Conservation (phyloP, 1,140 invertebrate genomes). For the Drosophila saltans region DNA sequence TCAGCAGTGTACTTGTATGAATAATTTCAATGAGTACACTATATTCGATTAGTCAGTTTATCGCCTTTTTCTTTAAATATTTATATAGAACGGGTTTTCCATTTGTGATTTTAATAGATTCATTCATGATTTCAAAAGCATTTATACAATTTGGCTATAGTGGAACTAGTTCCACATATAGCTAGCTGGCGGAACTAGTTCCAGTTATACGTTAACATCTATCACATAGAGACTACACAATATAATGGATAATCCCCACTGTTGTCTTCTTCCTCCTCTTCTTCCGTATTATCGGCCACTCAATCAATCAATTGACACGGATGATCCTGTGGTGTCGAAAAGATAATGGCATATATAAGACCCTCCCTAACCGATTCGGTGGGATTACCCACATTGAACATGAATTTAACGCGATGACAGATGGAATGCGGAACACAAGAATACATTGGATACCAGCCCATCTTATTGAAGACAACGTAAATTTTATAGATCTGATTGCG, state of each 20-base stretch:
- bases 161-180: background rate
- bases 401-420: constrained; percentile 88
- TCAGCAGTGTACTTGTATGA: too few species aligned
- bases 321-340: constrained; percentile 83
- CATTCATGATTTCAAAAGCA: background rate
- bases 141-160: constrained; percentile 8
- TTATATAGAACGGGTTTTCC: background rate
- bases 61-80: too few species aligned
- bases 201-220: constrained; percentile 12
- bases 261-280: background rate
- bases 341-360: constrained; percentile 90
- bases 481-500: constrained; percentile 91
- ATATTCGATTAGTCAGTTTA: too few species aligned
- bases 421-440: constrained; percentile 86
- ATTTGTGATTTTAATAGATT: background rate
- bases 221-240: constrained; percentile 46
- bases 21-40: too few species aligned
- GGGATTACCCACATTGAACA: constrained; percentile 88
- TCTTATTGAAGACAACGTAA: constrained; percentile 91
- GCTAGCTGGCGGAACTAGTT: background rate
- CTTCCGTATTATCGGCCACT: constrained; percentile 5
- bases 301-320: constrained; percentile 64
- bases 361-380: constrained; percentile 88
- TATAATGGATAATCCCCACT: constrained; percentile 1
- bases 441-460: constrained; percentile 90